Conservation (phyloP, 1,140 invertebrate genomes). For the Apis cerana region DNA sequence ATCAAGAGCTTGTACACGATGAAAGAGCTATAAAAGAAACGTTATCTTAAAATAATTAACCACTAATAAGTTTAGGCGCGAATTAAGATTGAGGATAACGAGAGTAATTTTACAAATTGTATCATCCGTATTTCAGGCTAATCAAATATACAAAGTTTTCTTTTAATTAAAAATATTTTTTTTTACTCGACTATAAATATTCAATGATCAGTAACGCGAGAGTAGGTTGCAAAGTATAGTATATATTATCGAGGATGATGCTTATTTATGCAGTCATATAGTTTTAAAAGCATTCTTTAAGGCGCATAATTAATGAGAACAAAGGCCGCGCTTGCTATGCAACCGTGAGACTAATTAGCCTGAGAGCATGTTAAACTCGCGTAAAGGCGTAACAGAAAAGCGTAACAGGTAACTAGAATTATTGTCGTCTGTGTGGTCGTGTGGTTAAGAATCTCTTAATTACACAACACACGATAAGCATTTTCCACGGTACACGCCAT, state of each 20-base stretch:
- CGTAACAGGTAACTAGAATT: constrained; percentile 44
- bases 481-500: neutral
- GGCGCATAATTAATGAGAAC: constrained; percentile 32
- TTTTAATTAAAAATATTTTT: neutral
- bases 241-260: neutral
- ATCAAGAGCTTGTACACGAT: too few species aligned
- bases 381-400: constrained; percentile 35
- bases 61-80: too few species aligned
- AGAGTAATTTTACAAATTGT: too few species aligned
- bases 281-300: constrained; percentile 15
- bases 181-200: too few species aligned
- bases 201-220: neutral
- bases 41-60: too few species aligned
- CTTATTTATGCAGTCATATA: neutral
- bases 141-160: too few species aligned
- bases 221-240: too few species aligned
- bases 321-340: constrained; percentile 16
- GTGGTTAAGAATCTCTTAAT: constrained; percentile 49
- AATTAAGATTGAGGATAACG: too few species aligned
- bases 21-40: too few species aligned
- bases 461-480: constrained; percentile 20
- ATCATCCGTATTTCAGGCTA: too few species aligned
- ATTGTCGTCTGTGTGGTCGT: neutral
- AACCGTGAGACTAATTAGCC: constrained; percentile 40
- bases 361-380: constrained; percentile 37